Base-by-base conservation (phyloP, 2,888 invertebrate species). In the Augiades crinisus region DNA sequence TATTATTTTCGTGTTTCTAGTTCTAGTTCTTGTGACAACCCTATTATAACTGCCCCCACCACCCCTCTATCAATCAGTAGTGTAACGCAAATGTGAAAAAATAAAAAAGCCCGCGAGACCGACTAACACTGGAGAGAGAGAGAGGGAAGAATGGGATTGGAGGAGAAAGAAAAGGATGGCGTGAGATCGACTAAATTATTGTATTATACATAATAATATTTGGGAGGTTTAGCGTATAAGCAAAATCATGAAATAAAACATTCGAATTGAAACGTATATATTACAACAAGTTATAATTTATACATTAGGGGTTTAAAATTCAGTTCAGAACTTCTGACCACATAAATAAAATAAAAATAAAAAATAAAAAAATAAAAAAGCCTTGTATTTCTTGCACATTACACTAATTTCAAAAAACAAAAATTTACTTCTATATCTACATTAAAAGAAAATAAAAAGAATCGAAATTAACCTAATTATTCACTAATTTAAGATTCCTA, bases 161-260 rank as follows among this genome's bases (percentile, higher is more conserved):
- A 22, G 7, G 0, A 2, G 1, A 24, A 33, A 6, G 61, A 40
- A 27, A n/a, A 59, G 31, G 73, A 64, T 64, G 73, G 5, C 41
- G 52, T 52, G 53, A 59, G 72, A 75, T 78, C 72, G 79, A 75
- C 82, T 79, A 78, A 81, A 81, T 83, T 81, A 82, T 81, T 79
- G 72, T 80, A 78, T 77, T 78, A 80, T 78, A 81, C 78, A 75
- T 81, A 81, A 78, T 79, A 78, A 81, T 78, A 81, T 78, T 79
- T 68, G 70, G 71, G 68, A 63, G 71, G 65, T 67, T 58, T 55
- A 41, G 40, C 40, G 78, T 72, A 78, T 70, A 70, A 58, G 64
- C 5, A 8, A 57, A 53, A 40, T 34, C 53, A 50, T 27, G 8
- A 70, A 72, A 76, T 58, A 40, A 43, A 40, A 22, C 17, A 14